Evolutionary conservation across 2,888 invertebrate genomes (phyloP).

Genomic region (Anthrax anthrax): DNA sequence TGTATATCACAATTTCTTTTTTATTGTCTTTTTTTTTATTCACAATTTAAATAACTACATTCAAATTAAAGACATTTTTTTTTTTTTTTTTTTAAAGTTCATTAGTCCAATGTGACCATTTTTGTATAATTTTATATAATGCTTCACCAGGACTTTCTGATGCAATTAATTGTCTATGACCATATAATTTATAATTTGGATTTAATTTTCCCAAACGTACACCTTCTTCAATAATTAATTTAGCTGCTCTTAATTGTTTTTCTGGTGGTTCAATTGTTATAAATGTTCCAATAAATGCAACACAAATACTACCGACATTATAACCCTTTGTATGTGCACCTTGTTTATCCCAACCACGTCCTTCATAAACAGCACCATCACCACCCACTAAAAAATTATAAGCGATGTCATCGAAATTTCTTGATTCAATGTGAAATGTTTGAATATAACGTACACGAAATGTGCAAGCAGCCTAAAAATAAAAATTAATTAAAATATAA

Average conservation of each 20-base stretch:
- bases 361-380: conserved; percentile 58
- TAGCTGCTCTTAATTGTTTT: conserved; percentile 44
- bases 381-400: conserved; percentile 71
- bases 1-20: no score
- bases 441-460: conserved; percentile 48
- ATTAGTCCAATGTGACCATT: conserved; percentile 48
- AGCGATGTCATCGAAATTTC: conserved; percentile 50
- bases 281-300: conserved; percentile 61
- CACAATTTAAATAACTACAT: no score
- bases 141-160: conserved; percentile 55
- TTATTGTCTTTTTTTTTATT: no score
- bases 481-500: neutral
- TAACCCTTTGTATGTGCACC: conserved; percentile 58
- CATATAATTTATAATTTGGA: conserved; percentile 50
- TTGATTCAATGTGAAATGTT: conserved; percentile 52
- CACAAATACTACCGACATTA: conserved; percentile 50
- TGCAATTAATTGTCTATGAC: conserved; percentile 48
- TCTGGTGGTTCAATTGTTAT: conserved; percentile 38
- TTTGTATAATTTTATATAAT: conserved; percentile 47
- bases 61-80: no score
- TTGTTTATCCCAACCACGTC: conserved; percentile 56
- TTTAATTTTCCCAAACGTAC: conserved; percentile 45
- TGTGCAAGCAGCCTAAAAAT: conserved; percentile 42
- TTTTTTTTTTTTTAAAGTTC: neutral
- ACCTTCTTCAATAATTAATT: conserved; percentile 46